Evolutionary conservation across 2,113 vertebrate species (phyloP).

Genomic region (Mus spicilegus): DNA sequence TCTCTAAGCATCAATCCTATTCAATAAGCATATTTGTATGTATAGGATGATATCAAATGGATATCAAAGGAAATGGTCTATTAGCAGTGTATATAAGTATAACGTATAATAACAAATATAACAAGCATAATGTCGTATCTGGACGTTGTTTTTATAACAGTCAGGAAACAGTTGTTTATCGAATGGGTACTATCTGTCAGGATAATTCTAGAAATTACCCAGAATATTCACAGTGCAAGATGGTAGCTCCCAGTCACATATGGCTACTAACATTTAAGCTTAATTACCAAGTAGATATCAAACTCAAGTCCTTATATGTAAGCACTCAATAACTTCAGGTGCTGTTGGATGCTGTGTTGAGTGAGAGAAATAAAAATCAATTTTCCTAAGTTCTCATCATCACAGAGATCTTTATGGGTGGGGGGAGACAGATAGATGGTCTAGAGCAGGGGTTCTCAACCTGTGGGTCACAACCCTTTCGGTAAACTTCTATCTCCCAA

Average conservation of each 20-base stretch:
- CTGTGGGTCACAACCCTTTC: neutral
- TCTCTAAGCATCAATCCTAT: neutral
- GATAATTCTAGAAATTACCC: neutral
- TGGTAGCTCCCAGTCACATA: neutral
- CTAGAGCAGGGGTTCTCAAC: neutral
- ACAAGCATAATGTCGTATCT: neutral
- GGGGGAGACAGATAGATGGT: neutral
- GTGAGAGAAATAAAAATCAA: accelerated
- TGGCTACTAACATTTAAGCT: neutral
- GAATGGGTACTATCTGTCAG: neutral
- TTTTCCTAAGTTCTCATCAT: neutral
- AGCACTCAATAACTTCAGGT: neutral
- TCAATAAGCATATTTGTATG: neutral
- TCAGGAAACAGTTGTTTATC: neutral
- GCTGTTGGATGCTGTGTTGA: neutral
- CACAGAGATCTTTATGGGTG: neutral
- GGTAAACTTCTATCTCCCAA: neutral
- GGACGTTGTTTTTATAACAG: neutral
- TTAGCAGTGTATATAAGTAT: neutral
- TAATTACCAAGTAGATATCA: neutral
- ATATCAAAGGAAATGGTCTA: neutral
- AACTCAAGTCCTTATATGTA: neutral
- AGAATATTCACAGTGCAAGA: neutral
- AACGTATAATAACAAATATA: no score
- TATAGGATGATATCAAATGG: neutral